Evolutionary conservation across 2,113 vertebrate genomes (phyloP).

Genomic region (Phocoena phocoena): DNA sequence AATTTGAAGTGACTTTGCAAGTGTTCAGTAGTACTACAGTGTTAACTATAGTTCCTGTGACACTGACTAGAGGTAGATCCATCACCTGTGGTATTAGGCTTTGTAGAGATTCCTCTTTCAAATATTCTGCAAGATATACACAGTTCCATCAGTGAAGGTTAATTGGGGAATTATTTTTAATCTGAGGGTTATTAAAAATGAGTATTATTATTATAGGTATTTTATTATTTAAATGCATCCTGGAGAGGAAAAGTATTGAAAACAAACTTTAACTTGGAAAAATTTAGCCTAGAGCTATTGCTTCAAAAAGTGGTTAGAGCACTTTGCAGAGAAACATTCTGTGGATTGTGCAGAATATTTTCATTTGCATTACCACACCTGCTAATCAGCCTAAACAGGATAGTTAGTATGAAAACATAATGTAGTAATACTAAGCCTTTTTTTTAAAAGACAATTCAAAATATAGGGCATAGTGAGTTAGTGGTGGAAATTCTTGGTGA

Average conservation of each 20-base stretch:
- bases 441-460: neutral
- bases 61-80: neutral
- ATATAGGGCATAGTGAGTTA: neutral
- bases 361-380: neutral
- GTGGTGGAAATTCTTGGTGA: neutral
- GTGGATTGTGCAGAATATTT: neutral
- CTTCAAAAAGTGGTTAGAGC: neutral
- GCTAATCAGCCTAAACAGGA: neutral
- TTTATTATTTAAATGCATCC: neutral
- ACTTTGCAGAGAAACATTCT: neutral
- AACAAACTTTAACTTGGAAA: neutral
- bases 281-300: neutral
- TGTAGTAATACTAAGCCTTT: neutral
- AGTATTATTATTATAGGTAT: neutral
- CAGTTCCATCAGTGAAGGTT: neutral
- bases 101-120: neutral
- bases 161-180: neutral
- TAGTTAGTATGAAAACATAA: neutral
- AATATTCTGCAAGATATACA: neutral
- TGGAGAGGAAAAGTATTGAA: neutral
- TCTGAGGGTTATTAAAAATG: neutral
- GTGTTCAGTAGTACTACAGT: accelerated
- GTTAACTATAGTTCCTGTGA: neutral
- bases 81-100: neutral
- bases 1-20: neutral